These are phyloP conservation scores for Melanophora roralis DNA, from an alignment of 2,888 invertebrate species.

Conservation along the genomic window DNA sequence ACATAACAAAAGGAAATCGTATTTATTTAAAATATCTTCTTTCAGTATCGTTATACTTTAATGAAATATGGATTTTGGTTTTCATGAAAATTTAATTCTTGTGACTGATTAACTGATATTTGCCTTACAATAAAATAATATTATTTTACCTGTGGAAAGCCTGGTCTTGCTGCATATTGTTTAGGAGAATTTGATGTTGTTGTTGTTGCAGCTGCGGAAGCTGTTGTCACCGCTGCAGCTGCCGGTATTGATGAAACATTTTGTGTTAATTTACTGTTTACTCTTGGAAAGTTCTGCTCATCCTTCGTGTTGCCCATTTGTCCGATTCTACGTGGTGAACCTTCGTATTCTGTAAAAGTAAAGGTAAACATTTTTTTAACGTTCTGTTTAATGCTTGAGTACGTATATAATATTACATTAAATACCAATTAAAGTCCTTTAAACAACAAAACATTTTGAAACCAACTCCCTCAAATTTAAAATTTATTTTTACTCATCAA, in stretches of 20 bases:
- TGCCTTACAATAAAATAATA: not conserved
- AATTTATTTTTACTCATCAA: too few relatives aligned
- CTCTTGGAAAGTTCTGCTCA: constrained; percentile 55
- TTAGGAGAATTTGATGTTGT: constrained; percentile 78
- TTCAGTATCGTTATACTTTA: constrained; percentile 42
- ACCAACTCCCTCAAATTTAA: too few relatives aligned
- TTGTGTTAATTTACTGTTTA: constrained; percentile 64
- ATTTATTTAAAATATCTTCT: constrained; percentile 41
- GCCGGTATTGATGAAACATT: constrained; percentile 68
- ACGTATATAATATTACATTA: too few relatives aligned
- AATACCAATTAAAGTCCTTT: too few relatives aligned
- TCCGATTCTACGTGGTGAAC: constrained; percentile 91
- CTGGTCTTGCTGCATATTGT: constrained; percentile 88
- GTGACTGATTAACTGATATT: too few relatives aligned
- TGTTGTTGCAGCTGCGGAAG: constrained; percentile 72
- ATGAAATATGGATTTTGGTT: constrained; percentile 52
- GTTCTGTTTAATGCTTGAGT: too few relatives aligned
- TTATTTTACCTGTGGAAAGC: constrained; percentile 85
- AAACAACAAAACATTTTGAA: too few relatives aligned
- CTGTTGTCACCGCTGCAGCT: constrained; percentile 64
- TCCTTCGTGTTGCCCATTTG: constrained; percentile 71
- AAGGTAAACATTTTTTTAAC: too few relatives aligned
- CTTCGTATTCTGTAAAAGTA: constrained; percentile 92
- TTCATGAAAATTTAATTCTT: too few relatives aligned
- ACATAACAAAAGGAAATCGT: constrained; percentile 27